Conservation (phyloP, 2,888 invertebrate genomes). For the Aleiodes testaceus region DNA sequence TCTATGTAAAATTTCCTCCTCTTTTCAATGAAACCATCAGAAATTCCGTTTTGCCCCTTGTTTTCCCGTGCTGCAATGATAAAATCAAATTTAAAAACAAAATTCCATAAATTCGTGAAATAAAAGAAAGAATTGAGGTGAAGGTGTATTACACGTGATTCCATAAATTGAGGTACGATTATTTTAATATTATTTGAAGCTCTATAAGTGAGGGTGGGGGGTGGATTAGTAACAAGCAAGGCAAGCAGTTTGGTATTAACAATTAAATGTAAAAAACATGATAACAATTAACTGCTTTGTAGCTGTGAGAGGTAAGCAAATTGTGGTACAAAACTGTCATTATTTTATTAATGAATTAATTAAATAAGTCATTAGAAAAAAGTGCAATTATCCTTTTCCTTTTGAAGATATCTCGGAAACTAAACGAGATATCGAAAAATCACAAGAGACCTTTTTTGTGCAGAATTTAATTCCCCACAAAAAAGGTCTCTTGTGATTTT, state of each 20-base stretch:
- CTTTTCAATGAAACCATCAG: too few relatives aligned
- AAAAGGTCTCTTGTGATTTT: too few relatives aligned
- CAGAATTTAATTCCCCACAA: too few relatives aligned
- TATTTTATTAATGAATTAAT: background rate
- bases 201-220: conserved; percentile 10
- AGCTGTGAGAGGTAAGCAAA: conserved; percentile 33
- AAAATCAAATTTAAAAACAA: too few relatives aligned
- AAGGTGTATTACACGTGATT: conserved; percentile 13
- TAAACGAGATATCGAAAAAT: too few relatives aligned
- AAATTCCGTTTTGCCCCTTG: too few relatives aligned
- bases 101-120: background rate
- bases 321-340: conserved; percentile 10
- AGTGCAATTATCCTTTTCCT: background rate
- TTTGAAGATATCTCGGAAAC: too few relatives aligned
- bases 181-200: conserved; percentile 22
- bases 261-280: background rate
- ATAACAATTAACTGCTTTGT: conserved; percentile 16
- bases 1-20: too few relatives aligned
- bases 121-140: background rate
- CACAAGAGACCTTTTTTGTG: too few relatives aligned
- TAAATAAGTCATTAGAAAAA: background rate
- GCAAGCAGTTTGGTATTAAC: conserved; percentile 15
- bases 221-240: conserved; percentile 19
- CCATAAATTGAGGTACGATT: background rate
- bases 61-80: too few relatives aligned